Conservation (phyloP, 2,888 invertebrate species). For the Zhuqinia jingwanae region DNA sequence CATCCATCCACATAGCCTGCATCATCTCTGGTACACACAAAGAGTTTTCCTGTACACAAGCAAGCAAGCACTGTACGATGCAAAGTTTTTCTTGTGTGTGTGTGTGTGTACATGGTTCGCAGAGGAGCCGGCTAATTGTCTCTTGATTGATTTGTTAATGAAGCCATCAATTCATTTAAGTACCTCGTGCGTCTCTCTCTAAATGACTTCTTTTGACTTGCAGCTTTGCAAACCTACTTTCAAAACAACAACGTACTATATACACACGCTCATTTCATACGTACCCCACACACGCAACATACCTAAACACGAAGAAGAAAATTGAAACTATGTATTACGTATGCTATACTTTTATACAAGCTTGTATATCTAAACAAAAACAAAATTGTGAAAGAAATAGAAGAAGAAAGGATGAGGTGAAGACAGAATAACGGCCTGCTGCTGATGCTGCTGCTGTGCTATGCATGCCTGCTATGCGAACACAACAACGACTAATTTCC, state of each 20-base stretch:
- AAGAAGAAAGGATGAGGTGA: slow-evolving; percentile 24
- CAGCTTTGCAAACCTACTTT: slow-evolving; percentile 31
- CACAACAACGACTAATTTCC: background rate
- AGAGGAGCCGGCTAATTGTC: slow-evolving; percentile 75
- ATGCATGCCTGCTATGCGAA: background rate
- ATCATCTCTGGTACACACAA: background rate
- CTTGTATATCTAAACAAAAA: background rate
- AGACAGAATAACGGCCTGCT: slow-evolving; percentile 27
- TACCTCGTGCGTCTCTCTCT: slow-evolving; percentile 53
- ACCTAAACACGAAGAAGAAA: background rate
- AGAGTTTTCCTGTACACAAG: slow-evolving; percentile 14
- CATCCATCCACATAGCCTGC: background rate
- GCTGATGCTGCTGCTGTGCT: too few species aligned
- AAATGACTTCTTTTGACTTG: slow-evolving; percentile 42
- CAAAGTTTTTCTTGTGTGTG: background rate
- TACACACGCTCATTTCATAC: background rate
- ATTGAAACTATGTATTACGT: background rate
- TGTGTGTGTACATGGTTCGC: background rate
- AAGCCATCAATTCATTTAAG: slow-evolving; percentile 75
- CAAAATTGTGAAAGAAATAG: background rate
- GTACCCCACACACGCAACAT: background rate
- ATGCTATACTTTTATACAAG: background rate
- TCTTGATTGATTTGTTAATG: slow-evolving; percentile 79
- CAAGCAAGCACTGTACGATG: background rate
- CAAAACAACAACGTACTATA: background rate